phyloP scores from a whole-genome alignment of 1,140 invertebrate species.

The Bombus cullumanus region DNA sequence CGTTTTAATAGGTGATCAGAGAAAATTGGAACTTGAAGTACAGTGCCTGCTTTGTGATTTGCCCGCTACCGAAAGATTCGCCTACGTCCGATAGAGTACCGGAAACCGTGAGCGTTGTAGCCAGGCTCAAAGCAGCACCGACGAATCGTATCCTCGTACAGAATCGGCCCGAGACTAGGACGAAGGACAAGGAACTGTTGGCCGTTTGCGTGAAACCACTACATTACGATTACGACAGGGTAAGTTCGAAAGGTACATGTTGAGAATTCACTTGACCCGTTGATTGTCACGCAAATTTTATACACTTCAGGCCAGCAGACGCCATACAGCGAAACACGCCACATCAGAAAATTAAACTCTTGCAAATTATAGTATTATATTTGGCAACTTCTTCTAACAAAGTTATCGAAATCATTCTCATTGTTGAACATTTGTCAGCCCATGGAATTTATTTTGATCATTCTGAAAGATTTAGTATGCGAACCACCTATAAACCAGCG shows the following conservation, averaged over 20 bases:
- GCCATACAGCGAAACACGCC: too few relatives aligned
- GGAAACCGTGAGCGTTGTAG: constrained; percentile 86
- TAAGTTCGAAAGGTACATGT: constrained; percentile 67
- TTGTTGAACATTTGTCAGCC: too few relatives aligned
- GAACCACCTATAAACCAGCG: too few relatives aligned
- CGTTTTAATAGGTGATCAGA: constrained; percentile 86
- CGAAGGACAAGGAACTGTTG: constrained; percentile 82
- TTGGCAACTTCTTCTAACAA: too few relatives aligned
- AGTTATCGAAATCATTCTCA: too few relatives aligned
- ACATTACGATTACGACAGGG: constrained; percentile 93
- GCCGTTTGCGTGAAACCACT: constrained; percentile 97
- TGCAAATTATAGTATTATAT: too few relatives aligned
- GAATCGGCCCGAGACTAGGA: constrained; percentile 81
- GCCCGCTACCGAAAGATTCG: constrained; percentile 86
- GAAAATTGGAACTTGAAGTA: constrained; percentile 98
- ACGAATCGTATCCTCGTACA: constrained; percentile 85
- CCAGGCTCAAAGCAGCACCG: constrained; percentile 83
- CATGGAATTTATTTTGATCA: too few relatives aligned
- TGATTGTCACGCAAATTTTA: too few relatives aligned
- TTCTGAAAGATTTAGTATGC: too few relatives aligned
- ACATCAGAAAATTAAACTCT: too few relatives aligned
- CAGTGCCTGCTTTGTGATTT: constrained; percentile 94
- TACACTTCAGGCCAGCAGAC: too few relatives aligned
- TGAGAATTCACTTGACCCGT: too few relatives aligned
- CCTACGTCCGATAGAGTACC: constrained; percentile 77